A percentile compares a stretch with the other conserved stretches of the same genome.
These are phyloP conservation scores for Oncorhynchus kisutch DNA, from an alignment of 2,113 vertebrate genomes.

Conservation along the genomic window DNA sequence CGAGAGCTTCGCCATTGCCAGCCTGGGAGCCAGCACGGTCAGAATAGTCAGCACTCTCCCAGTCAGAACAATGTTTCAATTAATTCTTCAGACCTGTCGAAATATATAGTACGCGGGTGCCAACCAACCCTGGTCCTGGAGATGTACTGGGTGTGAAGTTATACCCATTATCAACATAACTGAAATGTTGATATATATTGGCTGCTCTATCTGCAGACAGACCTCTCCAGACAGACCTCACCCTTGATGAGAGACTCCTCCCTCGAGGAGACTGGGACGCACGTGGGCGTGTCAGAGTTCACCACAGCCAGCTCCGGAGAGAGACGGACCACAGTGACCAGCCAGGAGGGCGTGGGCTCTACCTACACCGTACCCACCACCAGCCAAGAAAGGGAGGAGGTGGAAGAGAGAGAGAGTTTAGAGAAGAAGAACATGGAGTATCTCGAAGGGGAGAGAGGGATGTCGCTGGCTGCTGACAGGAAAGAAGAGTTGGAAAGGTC, in stretches of 20 bases:
- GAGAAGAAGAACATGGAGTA: not conserved
- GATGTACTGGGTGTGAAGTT: too few species aligned
- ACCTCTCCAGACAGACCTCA: not conserved
- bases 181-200: not conserved
- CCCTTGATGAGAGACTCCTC: conserved; percentile 12
- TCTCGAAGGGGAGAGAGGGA: not conserved
- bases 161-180: not conserved
- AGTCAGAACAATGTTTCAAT: too few species aligned
- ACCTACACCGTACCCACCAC: not conserved
- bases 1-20: conserved; percentile 16
- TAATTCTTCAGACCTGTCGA: too few species aligned
- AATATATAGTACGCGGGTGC: too few species aligned
- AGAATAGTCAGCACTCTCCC: conserved; percentile 4
- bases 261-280: conserved; percentile 17
- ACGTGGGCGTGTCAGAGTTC: conserved; percentile 14
- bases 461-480: not conserved
- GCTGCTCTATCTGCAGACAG: too few species aligned
- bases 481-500: not conserved
- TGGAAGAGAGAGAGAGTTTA: not conserved
- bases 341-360: not conserved
- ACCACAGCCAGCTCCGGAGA: conserved; percentile 25
- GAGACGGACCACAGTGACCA: not conserved
- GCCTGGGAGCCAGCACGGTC: conserved; percentile 18
- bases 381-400: not conserved
- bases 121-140: too few species aligned